Conservation (phyloP, 2,797 vertebrate genomes). For the Oreortyx pictus region DNA sequence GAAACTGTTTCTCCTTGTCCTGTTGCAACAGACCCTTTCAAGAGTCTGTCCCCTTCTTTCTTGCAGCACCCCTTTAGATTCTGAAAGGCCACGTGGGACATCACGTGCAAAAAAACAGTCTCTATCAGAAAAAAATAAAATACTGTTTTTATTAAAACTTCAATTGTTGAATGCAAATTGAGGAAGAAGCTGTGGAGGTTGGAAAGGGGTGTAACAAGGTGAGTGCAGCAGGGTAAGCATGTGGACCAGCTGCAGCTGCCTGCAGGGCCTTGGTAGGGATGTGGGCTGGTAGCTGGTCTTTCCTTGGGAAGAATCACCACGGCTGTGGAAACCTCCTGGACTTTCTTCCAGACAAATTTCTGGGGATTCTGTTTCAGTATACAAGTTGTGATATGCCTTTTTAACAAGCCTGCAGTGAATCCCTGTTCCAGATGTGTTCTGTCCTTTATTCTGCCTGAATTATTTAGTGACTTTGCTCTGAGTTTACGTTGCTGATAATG, state of each 20-base stretch:
- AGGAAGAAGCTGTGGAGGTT: background rate
- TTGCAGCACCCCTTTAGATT: too few relatives aligned
- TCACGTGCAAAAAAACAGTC: background rate
- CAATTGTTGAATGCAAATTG: background rate
- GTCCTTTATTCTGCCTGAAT: constrained; percentile 5
- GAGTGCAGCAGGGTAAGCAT: background rate
- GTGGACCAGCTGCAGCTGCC: background rate
- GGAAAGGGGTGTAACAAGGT: background rate
- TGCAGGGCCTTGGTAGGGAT: background rate
- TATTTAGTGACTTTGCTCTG: background rate
- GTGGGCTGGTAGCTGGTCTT: background rate
- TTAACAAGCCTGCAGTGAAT: background rate
- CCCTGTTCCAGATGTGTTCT: background rate
- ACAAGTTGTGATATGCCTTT: background rate
- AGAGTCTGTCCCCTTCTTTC: too few relatives aligned
- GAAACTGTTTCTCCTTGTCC: too few relatives aligned
- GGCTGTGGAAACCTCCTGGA: background rate
- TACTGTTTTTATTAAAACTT: background rate
- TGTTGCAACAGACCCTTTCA: too few relatives aligned
- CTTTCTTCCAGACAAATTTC: background rate
- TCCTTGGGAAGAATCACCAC: background rate
- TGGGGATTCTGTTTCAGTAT: background rate
- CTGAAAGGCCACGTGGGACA: too few relatives aligned
- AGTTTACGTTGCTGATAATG: background rate
- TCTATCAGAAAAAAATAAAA: background rate